Evolutionary conservation across 2,113 vertebrate genomes (phyloP).

Genomic region (Perca fluviatilis): DNA sequence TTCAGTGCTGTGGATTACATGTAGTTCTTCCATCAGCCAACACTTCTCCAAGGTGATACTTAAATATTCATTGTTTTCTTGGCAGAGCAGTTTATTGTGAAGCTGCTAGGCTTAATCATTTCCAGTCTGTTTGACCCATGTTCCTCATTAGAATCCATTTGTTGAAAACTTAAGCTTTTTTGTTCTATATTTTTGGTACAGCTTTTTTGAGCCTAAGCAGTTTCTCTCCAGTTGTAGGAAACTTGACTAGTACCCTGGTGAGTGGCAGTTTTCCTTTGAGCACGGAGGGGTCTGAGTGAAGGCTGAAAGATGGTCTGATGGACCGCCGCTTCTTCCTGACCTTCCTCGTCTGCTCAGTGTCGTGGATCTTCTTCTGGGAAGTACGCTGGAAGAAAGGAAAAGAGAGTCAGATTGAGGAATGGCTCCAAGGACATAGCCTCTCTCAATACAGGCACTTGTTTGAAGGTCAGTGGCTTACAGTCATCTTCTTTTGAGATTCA

Average conservation of each 20-base stretch:
- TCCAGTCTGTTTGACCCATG: background rate
- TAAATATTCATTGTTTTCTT: constrained; percentile 68
- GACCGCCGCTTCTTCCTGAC: constrained; percentile 88
- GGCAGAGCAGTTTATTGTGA: constrained; percentile 19
- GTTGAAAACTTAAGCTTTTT: background rate
- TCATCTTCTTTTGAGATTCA: constrained; percentile 2
- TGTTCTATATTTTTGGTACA: background rate
- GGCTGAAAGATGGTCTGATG: constrained; percentile 86
- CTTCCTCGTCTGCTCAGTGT: constrained; percentile 83
- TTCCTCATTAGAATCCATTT: background rate
- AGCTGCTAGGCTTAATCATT: background rate
- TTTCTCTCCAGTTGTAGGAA: constrained; percentile 35
- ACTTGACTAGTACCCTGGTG: constrained; percentile 16
- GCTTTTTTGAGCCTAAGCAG: constrained; percentile 8
- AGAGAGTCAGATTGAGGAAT: constrained; percentile 88
- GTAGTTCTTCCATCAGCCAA: constrained; percentile 51
- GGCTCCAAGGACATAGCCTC: constrained; percentile 83
- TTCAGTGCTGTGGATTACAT: constrained; percentile 60
- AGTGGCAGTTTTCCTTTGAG: constrained; percentile 52
- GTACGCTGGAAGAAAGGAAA: constrained; percentile 85
- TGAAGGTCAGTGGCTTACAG: constrained; percentile 87
- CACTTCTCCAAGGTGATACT: constrained; percentile 42
- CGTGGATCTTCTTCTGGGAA: constrained; percentile 89
- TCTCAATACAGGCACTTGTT: constrained; percentile 89
- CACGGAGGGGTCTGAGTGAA: constrained; percentile 74